Base-by-base conservation (phyloP, 2,113 vertebrate species). In the Neotragus pygmaeus region DNA sequence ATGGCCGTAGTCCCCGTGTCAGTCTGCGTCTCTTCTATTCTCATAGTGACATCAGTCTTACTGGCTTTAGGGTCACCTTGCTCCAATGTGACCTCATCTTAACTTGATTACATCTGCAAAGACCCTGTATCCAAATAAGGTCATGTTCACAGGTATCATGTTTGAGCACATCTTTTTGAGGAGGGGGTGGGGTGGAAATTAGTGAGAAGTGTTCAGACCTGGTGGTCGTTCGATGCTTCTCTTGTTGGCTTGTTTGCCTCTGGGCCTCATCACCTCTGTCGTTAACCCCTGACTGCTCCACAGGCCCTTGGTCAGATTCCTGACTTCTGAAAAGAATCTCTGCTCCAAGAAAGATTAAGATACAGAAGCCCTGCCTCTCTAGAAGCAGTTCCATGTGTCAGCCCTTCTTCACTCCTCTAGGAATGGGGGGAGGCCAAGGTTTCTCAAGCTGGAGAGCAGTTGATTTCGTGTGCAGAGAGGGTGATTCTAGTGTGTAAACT, bases 191-290 rank as follows among this genome's bases (percentile, higher is more conserved):
- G 13, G 0, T 64, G 7, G 60, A 64, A 7, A 64, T 0, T 64
- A 64, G 14, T 33, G 15, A 33, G 6, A 64, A 64, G 6, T 2
- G 0, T 33, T 64, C 30, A 33, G 30, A 64, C 15, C 1, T 64
- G 2, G 60, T 2, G 60, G 30, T 64, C 0, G 0, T 33, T 33
- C 1, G 3, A 17, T 64, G 7, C 30, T 64, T 33, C 30, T 16
- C 1, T 64, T 15, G 7, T 64, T 33, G 30, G 6, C 60, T 33
- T 0, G 0, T 33, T 64, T 64, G 0, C 15, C 3, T 33, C 30
- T 33, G 7, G 30, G 60, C 0, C 60, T 64, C 7, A 64, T 1
- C 3, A 8, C 15, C 30, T 64, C 2, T 64, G 15, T 33, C 0
- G 6, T 64, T 64, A 17, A 16, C 30, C 30, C 0, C 60, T 62